Base-by-base conservation (phyloP, 2,797 vertebrate genomes). In the Knipowitschia caucasica region DNA sequence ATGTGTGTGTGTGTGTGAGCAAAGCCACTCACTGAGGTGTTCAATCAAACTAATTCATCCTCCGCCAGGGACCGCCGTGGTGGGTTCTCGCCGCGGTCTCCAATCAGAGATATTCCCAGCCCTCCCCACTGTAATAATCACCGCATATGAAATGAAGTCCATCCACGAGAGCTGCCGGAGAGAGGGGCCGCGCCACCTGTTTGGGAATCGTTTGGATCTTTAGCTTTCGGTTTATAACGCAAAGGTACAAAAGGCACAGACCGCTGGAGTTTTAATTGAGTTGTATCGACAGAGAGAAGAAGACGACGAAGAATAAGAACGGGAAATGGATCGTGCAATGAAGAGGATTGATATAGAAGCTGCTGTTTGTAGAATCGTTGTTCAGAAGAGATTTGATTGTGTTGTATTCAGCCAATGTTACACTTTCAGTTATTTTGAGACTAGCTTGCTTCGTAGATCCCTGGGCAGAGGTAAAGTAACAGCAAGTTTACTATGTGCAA, bases 31-130 rank as follows among this genome's bases (percentile, higher is more conserved):
- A 89, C 77, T 73, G 82, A 89, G 86, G 86, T 91, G 88, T 89
- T 89, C 87, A 89, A 88, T 91, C 88, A 89, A 88, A 71, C 68
- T 90, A 87, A 91, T 91, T 89, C 85, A 87, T 82, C 80, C 77
- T 80, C 75, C 77, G 77, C 81, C 71, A 73, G 85, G 84, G 89
- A 85, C 76, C 79, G 70, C 66, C 64, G 78, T 89, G 89, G 71
- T 89, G 87, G 86, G 82, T 75, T 75, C 86, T 87, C 80, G 83
- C n/a, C n/a, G 82, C 86, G 86, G 85, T 78, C 86, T 87, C 81
- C 83, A 90, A 90, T 89, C 80, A 89, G 85, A 88, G 74, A 50
- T 77, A 89, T 89, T 89, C 87, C 87, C 87, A 88, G 74, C 76
- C 67, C 81, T 82, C 83, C 81, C 83, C 53, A 61, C 81, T 77